phyloP scores from a whole-genome alignment of 92 coral and sea anemone species.

The Bergia sp. region DNA sequence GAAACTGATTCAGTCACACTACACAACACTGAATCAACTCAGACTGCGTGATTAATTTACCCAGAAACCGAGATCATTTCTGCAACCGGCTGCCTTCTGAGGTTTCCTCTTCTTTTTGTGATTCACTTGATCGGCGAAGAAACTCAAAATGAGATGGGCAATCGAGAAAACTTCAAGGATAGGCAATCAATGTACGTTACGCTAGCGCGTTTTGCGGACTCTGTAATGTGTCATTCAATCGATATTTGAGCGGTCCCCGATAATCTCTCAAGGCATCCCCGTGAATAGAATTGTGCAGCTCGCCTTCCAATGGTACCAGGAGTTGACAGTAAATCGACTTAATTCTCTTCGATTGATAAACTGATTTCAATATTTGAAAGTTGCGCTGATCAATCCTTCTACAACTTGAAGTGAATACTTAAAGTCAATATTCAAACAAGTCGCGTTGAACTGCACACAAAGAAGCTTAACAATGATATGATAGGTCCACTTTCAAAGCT shows the following conservation, averaged over 20 bases:
- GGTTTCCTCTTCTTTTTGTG: conserved; percentile 5
- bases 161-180: conserved; percentile 16
- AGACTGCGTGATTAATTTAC: conserved; percentile 19
- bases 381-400: background rate
- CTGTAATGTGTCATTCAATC: background rate
- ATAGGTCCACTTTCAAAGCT: conserved; percentile 55
- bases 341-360: conserved; percentile 9
- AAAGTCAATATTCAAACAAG: conserved; percentile 22
- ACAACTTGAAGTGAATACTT: conserved; percentile 35
- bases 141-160: background rate
- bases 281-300: background rate
- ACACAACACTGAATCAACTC: conserved; percentile 28
- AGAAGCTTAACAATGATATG: conserved; percentile 33
- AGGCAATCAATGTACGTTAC: conserved; percentile 4
- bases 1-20: conserved; percentile 38
- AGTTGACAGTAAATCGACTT: background rate
- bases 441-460: conserved; percentile 54
- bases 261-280: conserved; percentile 26
- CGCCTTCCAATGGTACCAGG: background rate
- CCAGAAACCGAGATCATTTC: conserved; percentile 37
- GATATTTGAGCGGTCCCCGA: conserved; percentile 10
- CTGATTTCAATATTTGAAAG: conserved; percentile 13
- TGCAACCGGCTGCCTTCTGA: conserved; percentile 1
- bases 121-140: conserved; percentile 1
- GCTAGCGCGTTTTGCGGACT: background rate